phyloP scores from a whole-genome alignment of 1,140 invertebrate species.

The Adelges cooleyi region DNA sequence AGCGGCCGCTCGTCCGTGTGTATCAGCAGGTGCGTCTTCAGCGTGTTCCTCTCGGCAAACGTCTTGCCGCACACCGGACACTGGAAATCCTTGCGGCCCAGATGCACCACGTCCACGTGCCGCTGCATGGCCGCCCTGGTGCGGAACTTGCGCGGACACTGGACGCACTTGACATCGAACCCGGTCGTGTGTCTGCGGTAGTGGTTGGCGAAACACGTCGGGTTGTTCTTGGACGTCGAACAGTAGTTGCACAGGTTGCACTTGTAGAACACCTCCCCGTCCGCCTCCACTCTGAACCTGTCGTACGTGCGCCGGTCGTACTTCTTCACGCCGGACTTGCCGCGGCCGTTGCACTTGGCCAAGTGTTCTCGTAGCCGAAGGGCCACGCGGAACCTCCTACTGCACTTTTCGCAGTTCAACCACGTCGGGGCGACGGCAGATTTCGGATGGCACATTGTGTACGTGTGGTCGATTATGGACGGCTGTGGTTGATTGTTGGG shows the following conservation, averaged over 20 bases:
- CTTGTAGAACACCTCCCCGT: not conserved
- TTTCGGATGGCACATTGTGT: no score
- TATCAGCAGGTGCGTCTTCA: not conserved
- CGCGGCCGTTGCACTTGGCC: not conserved
- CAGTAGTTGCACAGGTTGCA: not conserved
- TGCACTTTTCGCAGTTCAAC: no score
- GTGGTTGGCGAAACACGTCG: not conserved
- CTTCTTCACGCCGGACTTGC: not conserved
- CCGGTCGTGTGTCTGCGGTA: not conserved
- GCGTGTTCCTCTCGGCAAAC: slow-evolving; percentile 1
- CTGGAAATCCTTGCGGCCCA: not conserved
- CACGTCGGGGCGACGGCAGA: no score
- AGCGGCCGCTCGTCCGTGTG: not conserved
- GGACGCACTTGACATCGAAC: not conserved
- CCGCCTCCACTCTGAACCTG: not conserved
- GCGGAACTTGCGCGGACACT: not conserved
- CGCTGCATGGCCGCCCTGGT: not conserved
- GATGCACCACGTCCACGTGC: not conserved
- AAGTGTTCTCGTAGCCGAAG: no score
- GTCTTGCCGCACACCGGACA: not conserved
- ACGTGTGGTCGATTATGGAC: no score
- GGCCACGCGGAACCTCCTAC: no score
- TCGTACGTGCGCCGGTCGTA: not conserved
- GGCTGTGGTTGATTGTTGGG: no score
- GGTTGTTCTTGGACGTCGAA: not conserved